Base-by-base conservation (phyloP, 2,113 vertebrate species). In the Asarcornis scutulata region DNA sequence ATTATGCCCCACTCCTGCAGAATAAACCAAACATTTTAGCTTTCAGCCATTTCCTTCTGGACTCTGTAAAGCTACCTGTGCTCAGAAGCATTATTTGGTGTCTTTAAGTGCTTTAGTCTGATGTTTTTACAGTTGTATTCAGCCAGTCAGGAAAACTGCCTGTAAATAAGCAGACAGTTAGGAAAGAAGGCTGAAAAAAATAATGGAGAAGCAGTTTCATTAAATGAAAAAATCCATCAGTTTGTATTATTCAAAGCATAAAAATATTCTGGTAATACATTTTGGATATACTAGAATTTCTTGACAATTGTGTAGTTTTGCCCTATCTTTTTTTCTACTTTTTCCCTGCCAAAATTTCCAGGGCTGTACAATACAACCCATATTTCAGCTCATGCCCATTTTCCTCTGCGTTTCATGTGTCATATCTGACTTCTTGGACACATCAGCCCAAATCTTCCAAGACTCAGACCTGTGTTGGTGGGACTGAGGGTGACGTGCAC, bases 51-150 rank as follows among this genome's bases (percentile, higher is more conserved):
- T 97, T 96, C 96, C 91, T 96, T 94, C 88, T 94, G 93, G 92
- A 85, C 58, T 89, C 88, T 92, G 92, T 94, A 96, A 95, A 94
- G 96, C 96, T 96, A 97, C 96, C 96, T 97, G 95, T 92, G 96
- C 93, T 96, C 93, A 89, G 66, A 94, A 94, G 81, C 83, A 89
- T 96, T 82, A 93, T 92, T 93, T 92, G 91, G n/a, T 93, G 62
- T 92, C 88, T 95, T 86, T 92, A 94, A 96, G 83, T 89, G 86
- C 81, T 89, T 96, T 87, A 83, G 81, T 26, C 74, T 80, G 67
- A 76, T 91, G 59, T 91, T 94, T 96, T 87, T 92, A 79, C 83
- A 83, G 83, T 94, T 84, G 32, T 38, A 29, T 86, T 85, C 50
- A 79, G n/a, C 63, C 55, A 80, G 89, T 80, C 67, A 74, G 63